Conservation (phyloP, 2,797 vertebrate genomes). For the Loris lydekkerianus region DNA sequence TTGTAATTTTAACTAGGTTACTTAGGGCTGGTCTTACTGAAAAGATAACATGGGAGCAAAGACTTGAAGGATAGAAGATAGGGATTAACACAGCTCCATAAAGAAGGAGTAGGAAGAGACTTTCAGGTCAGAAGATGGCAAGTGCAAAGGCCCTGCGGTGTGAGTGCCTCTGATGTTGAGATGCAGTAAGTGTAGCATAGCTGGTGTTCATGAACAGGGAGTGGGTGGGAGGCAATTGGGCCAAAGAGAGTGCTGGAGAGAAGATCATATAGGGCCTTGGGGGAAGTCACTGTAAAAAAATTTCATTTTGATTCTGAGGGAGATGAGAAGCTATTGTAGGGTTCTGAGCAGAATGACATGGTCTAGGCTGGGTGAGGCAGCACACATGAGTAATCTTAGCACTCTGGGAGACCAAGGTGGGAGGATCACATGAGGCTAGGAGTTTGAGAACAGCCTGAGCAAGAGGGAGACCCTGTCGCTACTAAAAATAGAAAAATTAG, state of each 20-base stretch:
- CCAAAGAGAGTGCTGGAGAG: not conserved
- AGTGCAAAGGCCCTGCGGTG: not conserved
- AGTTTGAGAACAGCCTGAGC: no score
- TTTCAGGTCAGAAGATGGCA: not conserved
- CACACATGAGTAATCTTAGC: no score
- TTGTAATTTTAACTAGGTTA: not conserved
- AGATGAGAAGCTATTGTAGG: not conserved
- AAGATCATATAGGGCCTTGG: no score
- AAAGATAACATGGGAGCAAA: not conserved
- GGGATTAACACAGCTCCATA: no score
- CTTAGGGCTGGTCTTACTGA: not conserved
- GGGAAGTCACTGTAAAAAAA: not conserved
- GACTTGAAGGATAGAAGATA: not conserved
- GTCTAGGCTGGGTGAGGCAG: not conserved
- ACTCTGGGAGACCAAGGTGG: no score
- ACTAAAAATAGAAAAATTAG: no score
- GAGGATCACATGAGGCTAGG: no score
- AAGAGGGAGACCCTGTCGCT: no score
- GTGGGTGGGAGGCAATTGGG: not conserved
- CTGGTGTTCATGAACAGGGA: not conserved
- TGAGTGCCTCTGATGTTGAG: not conserved
- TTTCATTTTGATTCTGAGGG: slow-evolving; percentile 1
- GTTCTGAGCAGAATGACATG: not conserved
- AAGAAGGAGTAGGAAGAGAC: no score
- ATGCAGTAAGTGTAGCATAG: rapidly evolving